Evolutionary conservation across 2,797 vertebrate species (phyloP), one percentile per base, ranked within the genome.

Genomic region (Sarcoramphus papa): DNA sequence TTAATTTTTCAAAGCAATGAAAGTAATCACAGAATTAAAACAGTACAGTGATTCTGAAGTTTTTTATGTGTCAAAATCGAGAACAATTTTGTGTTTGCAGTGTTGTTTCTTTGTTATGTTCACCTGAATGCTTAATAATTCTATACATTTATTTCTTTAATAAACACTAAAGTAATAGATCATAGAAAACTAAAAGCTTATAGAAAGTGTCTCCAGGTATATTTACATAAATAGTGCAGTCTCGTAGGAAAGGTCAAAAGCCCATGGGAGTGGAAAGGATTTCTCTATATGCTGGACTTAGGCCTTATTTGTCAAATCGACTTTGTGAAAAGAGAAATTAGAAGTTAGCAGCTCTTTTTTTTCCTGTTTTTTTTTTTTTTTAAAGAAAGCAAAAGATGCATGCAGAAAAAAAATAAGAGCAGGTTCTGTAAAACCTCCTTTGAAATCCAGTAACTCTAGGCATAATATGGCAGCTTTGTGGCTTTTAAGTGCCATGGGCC

Each of bases 111-210:
- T 75, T 74, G 70, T 65, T 80, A 62, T 81, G 65, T 94, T 96
- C 83, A 96, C 93, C 75, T 90, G 92, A 98, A 98, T 92, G 74
- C 76, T 96, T 95, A 94, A 87, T 95, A 97, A 88, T 93, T 92
- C 96, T 98, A 93, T 97, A 98, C 96, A 97, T 93, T 96, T 95
- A 35, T 95, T 96, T 97, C 90, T 97, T 97, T 97, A 98, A 97
- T 97, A 98, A 97, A 97, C 96, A 94, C 93, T 97, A 96, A 97
- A 93, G 93, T 97, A 97, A 97, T 96, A 98, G 98, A 97, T 97
- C 88, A 94, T 98, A 98, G 97, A 98, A 98, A 98, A 98, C 98
- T 97, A 98, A 98, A 98, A 97, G 97, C 96, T 97, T 97, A 96
- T 97, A 97, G 97, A 98, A 98, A 98, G 97, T 97, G 97, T 97